A percentile compares a stretch with the other conserved stretches of the same genome.
phyloP scores from a whole-genome alignment of 23 tunicate species.

The Corella eumyota region DNA sequence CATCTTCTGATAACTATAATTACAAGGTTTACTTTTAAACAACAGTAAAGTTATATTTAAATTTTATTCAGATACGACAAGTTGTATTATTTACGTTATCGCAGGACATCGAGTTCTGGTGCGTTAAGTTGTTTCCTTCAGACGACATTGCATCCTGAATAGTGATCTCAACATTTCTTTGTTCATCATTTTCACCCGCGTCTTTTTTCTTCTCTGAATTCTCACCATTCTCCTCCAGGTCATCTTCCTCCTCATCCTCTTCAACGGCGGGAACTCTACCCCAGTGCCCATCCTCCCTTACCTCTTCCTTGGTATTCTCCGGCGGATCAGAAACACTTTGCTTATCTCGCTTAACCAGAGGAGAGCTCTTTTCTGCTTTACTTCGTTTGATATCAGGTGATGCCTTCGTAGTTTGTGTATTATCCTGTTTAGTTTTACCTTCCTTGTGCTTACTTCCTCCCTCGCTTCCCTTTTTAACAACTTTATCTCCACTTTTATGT shows the following conservation, averaged over 20 bases:
- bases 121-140: too few relatives aligned
- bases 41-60: too few relatives aligned
- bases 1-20: too few relatives aligned
- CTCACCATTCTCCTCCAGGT: too few relatives aligned
- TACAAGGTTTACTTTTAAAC: too few relatives aligned
- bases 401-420: constrained; percentile 20
- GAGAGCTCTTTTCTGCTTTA: constrained; percentile 11
- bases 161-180: too few relatives aligned
- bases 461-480: neutral
- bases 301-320: constrained; percentile 7
- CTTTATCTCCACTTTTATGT: neutral
- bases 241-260: constrained; percentile 23
- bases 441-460: constrained; percentile 2
- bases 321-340: neutral
- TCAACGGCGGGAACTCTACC: constrained; percentile 6
- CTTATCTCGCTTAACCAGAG: neutral
- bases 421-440: constrained; percentile 5
- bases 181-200: too few relatives aligned
- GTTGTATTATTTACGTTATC: too few relatives aligned
- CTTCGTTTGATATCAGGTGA: constrained; percentile 18
- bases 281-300: constrained; percentile 34
- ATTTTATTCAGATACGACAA: too few relatives aligned
- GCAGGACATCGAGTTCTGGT: too few relatives aligned
- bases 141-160: too few relatives aligned
- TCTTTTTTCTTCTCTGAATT: too few relatives aligned